Base-by-base conservation (phyloP, 2,888 invertebrate genomes). In the Pecten maximus region DNA sequence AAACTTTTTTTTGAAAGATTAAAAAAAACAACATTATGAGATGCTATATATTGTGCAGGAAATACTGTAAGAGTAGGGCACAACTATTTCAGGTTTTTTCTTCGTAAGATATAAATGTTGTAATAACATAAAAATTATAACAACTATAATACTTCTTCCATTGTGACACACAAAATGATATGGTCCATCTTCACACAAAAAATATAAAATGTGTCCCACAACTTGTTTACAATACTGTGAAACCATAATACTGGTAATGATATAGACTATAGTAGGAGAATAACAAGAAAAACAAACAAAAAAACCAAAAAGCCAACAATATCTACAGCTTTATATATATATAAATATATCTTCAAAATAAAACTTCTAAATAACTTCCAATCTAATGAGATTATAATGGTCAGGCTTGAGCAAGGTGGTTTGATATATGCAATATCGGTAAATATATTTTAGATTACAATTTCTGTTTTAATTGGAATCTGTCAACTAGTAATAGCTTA, bases 241-340 rank as follows among this genome's bases (percentile, higher is more conserved):
- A 74, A 35, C 35, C 16, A 74, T 74, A 74, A 74, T 74, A 74
- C 74, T 74, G 74, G 28, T 74, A 23, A 74, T 74, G 74, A 74
- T 74, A 74, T 28, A 74, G 28, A 74, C 16, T 74, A 74, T 28
- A 10, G 74, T 74, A 74, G 74, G 8, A 74, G 35, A 74, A 23
- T 74, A 74, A 74, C 74, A 74, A 74, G 35, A 28, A 74, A 54
- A 60, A 60, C 60, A 19, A 74, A 74, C 35, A 74, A 74, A 44
- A n/a, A 74, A 74, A 74, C 74, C 74, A 74, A 74, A 74, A 74
- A 74, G 74, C 74, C 28, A 74, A 74, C 74, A 74, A 74, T 74
- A 74, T 28, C 35, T 74, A 74, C 74, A 74, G 74, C 74, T 28
- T 12, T 6, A 35, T 23, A 35, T 74, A 74, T 74, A 74, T 74